Evolutionary conservation across 2,113 vertebrate genomes (phyloP), one percentile per base, ranked within the genome.

Genomic region (Onychostoma macrolepis): DNA sequence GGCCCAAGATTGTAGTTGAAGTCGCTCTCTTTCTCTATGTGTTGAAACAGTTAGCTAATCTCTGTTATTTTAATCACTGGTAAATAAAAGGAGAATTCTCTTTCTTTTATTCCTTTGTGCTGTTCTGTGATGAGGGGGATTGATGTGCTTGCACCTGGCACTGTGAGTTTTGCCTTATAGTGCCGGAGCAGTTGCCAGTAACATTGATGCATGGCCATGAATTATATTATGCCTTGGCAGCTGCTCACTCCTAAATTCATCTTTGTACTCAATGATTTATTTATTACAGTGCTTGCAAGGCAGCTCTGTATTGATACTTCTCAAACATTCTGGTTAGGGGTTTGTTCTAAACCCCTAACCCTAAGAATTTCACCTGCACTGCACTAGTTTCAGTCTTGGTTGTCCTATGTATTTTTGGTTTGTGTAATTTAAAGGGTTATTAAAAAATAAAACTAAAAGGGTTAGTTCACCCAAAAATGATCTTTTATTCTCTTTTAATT

Each of bases 191-290:
- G 91, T 91, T 93, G 92, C 92, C 89, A 89, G 92, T 93, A 94
- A 94, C 92, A 88, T 91, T 95, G 95, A 95, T 95, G 94, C 95
- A 94, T 95, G 91, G 92, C 94, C 90, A 86, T 94, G 94, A 96
- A 95, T 95, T 94, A 93, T 94, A 94, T 95, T 94, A 94, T 83
- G 87, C 90, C 90, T 90, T 95, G 94, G 94, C 94, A 93, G 93
- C 93, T 93, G 92, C 91, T 95, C 92, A 91, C 93, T 92, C 92
- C 91, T 87, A 93, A 93, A 93, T 95, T 95, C 94, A 94, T 96
- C 93, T 95, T 93, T 93, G 92, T 92, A 91, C 92, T 93, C 91
- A 93, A 91, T 92, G 91, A 89, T 85, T 94, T 95, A 93, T 94
- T 95, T 94, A 93, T 94, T 74, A 74, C 67, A 72, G 65, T 72